These are phyloP conservation scores for Pomacea maculata DNA, from an alignment of 1,140 invertebrate genomes.

Conservation along the genomic window DNA sequence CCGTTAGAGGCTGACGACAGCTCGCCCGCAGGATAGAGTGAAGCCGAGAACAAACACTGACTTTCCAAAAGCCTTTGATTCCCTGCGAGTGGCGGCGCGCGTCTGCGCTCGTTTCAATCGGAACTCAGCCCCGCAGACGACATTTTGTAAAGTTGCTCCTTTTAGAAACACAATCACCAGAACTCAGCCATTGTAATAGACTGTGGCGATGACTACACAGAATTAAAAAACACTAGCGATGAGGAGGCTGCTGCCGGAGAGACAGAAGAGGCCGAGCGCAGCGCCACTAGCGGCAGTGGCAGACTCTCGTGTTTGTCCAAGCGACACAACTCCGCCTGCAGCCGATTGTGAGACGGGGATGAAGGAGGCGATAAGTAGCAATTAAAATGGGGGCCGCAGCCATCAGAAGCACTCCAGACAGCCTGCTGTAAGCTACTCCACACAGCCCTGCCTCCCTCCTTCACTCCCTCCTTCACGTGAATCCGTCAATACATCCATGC, in stretches of 20 bases:
- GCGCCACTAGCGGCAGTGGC: background rate
- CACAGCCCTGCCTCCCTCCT: too few species aligned
- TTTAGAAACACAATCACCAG: too few species aligned
- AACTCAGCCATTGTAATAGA: too few species aligned
- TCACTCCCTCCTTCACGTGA: background rate
- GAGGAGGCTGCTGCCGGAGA: background rate
- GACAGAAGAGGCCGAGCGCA: background rate
- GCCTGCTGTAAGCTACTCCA: background rate
- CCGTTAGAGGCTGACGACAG: too few species aligned
- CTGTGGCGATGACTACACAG: too few species aligned
- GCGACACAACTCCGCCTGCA: background rate
- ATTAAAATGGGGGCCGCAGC: slow-evolving; percentile 4
- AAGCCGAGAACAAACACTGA: too few species aligned
- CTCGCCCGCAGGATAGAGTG: too few species aligned
- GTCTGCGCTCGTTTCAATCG: too few species aligned
- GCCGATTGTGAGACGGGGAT: background rate
- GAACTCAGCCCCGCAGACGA: too few species aligned
- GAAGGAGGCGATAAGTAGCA: slow-evolving; percentile 10
- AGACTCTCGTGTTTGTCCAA: slow-evolving; percentile 14
- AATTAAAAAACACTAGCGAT: background rate
- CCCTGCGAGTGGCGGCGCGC: too few species aligned
- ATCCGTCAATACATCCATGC: background rate
- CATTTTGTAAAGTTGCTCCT: too few species aligned
- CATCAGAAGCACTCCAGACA: background rate
- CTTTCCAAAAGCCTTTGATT: too few species aligned